Evolutionary conservation across 1,140 invertebrate genomes (phyloP).

Genomic region (Andricus grossulariae): DNA sequence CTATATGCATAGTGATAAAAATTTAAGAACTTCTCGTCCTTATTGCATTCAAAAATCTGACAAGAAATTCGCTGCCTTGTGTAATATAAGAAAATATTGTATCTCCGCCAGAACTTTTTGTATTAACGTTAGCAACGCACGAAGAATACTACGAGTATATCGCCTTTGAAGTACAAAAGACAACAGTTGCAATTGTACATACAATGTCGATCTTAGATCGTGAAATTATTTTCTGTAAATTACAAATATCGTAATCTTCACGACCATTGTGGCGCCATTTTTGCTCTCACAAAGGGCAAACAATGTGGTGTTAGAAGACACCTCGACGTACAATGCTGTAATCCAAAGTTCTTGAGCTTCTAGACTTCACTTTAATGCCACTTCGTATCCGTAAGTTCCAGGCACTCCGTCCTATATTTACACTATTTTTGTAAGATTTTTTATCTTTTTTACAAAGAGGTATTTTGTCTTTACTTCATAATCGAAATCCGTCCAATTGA

Average conservation of each 20-base stretch:
- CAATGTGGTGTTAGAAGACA: slow-evolving; percentile 41
- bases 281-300: neutral
- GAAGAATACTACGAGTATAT: slow-evolving; percentile 28
- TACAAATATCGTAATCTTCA: neutral
- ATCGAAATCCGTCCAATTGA: slow-evolving; percentile 31
- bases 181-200: slow-evolving; percentile 25
- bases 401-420: slow-evolving; percentile 28
- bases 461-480: slow-evolving; percentile 15
- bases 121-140: neutral
- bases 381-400: slow-evolving; percentile 18
- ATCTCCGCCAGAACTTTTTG: neutral
- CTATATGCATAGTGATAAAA: neutral
- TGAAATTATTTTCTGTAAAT: neutral
- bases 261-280: neutral
- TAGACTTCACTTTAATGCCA: slow-evolving; percentile 2
- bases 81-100: slow-evolving; percentile 9
- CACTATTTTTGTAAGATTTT: slow-evolving; percentile 29
- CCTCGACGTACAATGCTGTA: slow-evolving; percentile 55
- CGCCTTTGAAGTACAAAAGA: slow-evolving; percentile 30
- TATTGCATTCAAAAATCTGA: slow-evolving; percentile 13
- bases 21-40: neutral
- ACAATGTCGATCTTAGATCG: slow-evolving; percentile 1
- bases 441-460: slow-evolving; percentile 13
- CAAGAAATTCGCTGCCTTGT: slow-evolving; percentile 23
- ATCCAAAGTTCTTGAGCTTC: slow-evolving; percentile 51